Evolutionary conservation across 2,888 invertebrate species (phyloP), one percentile per base, ranked within the genome.

Genomic region (Augiades crinisus): DNA sequence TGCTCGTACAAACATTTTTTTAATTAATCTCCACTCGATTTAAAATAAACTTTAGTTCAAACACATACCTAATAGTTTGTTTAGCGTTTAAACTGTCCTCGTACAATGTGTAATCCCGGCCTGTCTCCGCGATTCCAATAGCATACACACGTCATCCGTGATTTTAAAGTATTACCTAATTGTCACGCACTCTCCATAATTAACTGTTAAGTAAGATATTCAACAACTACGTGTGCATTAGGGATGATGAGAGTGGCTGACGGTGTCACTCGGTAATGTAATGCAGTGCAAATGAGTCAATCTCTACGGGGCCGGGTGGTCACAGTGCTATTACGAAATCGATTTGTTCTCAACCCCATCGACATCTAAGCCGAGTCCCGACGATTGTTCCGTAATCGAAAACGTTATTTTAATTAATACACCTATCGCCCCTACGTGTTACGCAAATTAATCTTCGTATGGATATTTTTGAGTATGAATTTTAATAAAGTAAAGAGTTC

Each of bases 201-300:
- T 51, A 44, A 51, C 33, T 46, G n/a, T 40, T 52, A 52, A 40
- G 45, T 52, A 59, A 64, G 56, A 54, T 54, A 53, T 52, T 59
- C 50, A 61, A 61, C 57, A 54, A 56, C 74, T 75, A 73, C 77
- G 65, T 74, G 80, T 80, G 80, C 78, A 82, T 83, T 84, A 80
- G 71, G 65, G 72, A 76, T 80, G 86, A 88, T 89, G 86, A 86
- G 88, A 89, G 89, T 88, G 87, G 85, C 73, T 77, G 78, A 65
- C 72, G 82, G 78, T 86, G 87, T 86, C 86, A 78, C 75, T 77
- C 80, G 68, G 80, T 88, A 88, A 87, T 87, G 89, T 89, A 87
- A 89, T 89, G 83, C 87, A 84, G 87, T 87, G 89, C 88, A 87
- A 87, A 89, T 87, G 88, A 88, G 84, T 87, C 89, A 86, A 88